Evolutionary conservation across 2,888 invertebrate genomes (phyloP), one percentile per base, ranked within the genome.

Genomic region (Plutella xylostella): DNA sequence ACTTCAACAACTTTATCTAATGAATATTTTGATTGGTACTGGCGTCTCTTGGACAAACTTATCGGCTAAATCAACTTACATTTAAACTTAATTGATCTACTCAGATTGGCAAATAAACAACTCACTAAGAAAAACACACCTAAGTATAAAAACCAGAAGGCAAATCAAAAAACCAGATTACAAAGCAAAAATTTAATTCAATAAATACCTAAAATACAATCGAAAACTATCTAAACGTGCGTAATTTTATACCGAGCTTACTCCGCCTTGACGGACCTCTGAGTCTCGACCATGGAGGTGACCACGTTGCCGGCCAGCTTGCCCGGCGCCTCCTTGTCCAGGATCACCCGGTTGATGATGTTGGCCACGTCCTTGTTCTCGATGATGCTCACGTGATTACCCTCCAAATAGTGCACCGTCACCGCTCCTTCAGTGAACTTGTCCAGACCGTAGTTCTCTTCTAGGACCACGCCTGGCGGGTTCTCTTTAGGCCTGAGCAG

Each of bases 321-420:
- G 1, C 60, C 65, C 7, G 48, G 51, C 3, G 56, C 57, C 17
- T 52, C 63, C 5, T 68, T 51, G 91, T 48, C 49, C 1, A 35
- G 46, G 17, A 83, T 42, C 9, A 65, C 48, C 47, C 66, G 75
- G 50, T 90, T 90, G 38, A 91, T 88, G 25, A 89, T 82, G 53
- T 89, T 85, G 0, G 89, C 85, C 41, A 89, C 72, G 53, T 87
- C 87, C 41, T 85, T 78, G 56, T 89, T 90, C 12, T 91, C 88
- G 53, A 92, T 60, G 56, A 93, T 90, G 33, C 88, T 87, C 0
- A 86, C 65, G 57, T 93, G 93, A 60, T 90, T 90, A 9, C 92
- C 93, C 57, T 91, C 90, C n/a, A 91, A 73, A 39, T 83, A 85
- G 55, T 88, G 85, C 0, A 92, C 74, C 1, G 84, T 82, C 0